Base-by-base conservation (phyloP, 2,888 invertebrate species). In the Nudaria mundana region DNA sequence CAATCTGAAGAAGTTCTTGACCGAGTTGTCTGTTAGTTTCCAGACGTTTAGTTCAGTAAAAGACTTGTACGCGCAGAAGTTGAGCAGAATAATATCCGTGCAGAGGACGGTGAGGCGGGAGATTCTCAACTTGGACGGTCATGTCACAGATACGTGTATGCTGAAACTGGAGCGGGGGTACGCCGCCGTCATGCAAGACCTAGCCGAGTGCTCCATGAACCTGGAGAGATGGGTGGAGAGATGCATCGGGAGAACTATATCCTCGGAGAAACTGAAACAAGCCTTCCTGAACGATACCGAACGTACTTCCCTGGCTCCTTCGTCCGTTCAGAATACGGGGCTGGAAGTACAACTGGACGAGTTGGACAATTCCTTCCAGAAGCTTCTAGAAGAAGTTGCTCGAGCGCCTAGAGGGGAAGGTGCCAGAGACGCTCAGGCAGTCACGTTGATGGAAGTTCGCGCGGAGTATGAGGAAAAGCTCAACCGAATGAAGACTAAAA, bases 401-500 rank as follows among this genome's bases (percentile, higher is more conserved):
- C 69, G 78, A 2, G 80, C 81, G 8, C 61, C 55, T 39, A 73
- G 65, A 11, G 74, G 70, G 1, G 78, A 79, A 10, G 74, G 76
- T 1, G 71, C 71, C 1, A 66, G 56, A 30, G 79, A 76, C 25
- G 44, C 67, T 3, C 78, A 76, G 39, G 65, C 76, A 1, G 50
- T 70, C 30, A 82, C 85, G 0, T 71, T 91, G 28, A 82, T 86
- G 70, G 91, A 92, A 40, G 83, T 93, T 3, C 86, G 91, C 38
- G 85, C 83, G 12, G 94, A 94, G 63, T 92, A 94, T 66, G 94
- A 94, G 62, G 90, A 90, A 52, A 95, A 95, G 80, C 80, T 95
- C 63, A 93, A 93, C 64, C 91, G 93, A 75, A 93, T 95, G 91
- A 95, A 95, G 73, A 90, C 91, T 34, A 94, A 94, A 91, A 94